Conservation (phyloP, 2,797 vertebrate genomes). For the Gastrophryne carolinensis region DNA sequence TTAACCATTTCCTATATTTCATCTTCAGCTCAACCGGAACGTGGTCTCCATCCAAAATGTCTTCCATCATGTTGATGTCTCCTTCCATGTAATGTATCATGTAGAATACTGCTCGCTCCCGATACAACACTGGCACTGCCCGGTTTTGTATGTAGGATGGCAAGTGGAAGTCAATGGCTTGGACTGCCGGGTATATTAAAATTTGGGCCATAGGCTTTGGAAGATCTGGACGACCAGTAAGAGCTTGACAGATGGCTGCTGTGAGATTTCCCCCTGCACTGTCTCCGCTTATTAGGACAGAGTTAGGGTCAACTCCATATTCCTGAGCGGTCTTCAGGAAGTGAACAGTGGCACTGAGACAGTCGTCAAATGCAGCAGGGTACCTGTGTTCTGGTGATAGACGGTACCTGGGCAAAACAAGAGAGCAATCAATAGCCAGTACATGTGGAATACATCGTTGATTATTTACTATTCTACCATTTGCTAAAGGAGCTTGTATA, state of each 20-base stretch:
- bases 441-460: too few species aligned
- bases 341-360: constrained; percentile 68
- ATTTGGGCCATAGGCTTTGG: constrained; percentile 79
- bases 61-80: constrained; percentile 55
- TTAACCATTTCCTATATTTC: constrained; percentile 73
- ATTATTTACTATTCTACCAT: too few species aligned
- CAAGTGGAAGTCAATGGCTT: constrained; percentile 76
- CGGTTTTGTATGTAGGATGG: constrained; percentile 83
- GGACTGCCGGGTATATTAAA: constrained; percentile 76
- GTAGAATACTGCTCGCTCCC: constrained; percentile 58
- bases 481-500: too few species aligned
- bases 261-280: constrained; percentile 76
- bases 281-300: constrained; percentile 77
- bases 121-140: constrained; percentile 70
- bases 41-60: constrained; percentile 62
- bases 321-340: constrained; percentile 74
- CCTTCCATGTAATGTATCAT: constrained; percentile 67
- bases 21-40: constrained; percentile 67
- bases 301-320: constrained; percentile 72
- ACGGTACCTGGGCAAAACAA: constrained; percentile 64
- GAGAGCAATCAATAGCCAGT: too few species aligned
- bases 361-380: constrained; percentile 71
- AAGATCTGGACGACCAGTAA: constrained; percentile 64
- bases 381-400: constrained; percentile 75
- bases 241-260: constrained; percentile 69